A percentile compares a stretch with the other conserved stretches of the same genome.
phyloP scores from a whole-genome alignment of 2,888 invertebrate genomes.

The Tetranychus piercei region DNA sequence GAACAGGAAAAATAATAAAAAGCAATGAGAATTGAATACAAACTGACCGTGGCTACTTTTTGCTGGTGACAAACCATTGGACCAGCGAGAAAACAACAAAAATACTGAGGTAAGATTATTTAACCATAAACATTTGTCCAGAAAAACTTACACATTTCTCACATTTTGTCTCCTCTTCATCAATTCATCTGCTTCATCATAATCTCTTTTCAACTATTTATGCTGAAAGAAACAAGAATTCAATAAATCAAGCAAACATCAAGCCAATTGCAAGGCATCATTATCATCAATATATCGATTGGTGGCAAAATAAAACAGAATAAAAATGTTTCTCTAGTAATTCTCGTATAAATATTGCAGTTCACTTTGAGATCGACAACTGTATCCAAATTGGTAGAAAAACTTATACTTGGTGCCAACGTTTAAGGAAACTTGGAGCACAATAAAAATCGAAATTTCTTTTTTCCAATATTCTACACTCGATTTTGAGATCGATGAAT shows the following conservation, averaged over 20 bases:
- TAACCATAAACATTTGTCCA: neutral
- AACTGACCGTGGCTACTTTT: too few species aligned
- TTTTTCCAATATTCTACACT: neutral
- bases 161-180: neutral
- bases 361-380: too few species aligned
- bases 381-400: neutral
- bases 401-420: neutral
- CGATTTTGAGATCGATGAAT: neutral
- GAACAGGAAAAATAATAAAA: too few species aligned
- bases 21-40: too few species aligned
- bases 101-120: neutral
- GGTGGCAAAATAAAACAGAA: neutral
- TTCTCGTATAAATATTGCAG: neutral
- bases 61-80: neutral
- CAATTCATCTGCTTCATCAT: neutral
- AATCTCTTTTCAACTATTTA: neutral
- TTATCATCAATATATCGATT: neutral
- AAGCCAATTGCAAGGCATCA: neutral
- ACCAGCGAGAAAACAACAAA: neutral
- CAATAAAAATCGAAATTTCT: neutral
- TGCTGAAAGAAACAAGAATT: neutral
- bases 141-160: neutral
- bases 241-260: neutral
- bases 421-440: neutral
- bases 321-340: neutral